phyloP scores from a whole-genome alignment of 92 coral and sea anemone genomes.

The Zoanthus gigantus region DNA sequence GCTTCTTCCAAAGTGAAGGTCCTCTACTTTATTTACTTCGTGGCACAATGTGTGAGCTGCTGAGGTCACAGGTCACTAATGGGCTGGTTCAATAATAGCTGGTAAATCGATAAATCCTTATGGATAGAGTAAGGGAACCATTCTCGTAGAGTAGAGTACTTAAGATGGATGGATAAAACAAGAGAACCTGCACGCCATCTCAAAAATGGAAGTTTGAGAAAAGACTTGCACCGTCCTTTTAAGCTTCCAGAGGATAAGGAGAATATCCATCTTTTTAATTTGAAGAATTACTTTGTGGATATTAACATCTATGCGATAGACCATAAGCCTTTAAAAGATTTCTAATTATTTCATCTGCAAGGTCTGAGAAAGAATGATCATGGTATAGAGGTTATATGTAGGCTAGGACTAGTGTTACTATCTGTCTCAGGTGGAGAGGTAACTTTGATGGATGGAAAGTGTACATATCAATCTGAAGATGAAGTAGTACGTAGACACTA shows the following conservation, averaged over 20 bases:
- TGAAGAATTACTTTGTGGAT: too few species aligned
- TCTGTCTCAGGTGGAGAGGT: too few species aligned
- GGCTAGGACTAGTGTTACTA: too few species aligned
- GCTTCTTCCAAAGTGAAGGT: constrained; percentile 57
- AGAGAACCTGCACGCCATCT: constrained; percentile 29
- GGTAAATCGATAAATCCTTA: too few species aligned
- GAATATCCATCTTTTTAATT: background rate
- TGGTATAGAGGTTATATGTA: background rate
- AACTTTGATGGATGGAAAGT: too few species aligned
- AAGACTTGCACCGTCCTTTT: background rate
- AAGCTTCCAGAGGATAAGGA: background rate
- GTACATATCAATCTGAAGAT: too few species aligned
- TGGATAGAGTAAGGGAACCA: background rate
- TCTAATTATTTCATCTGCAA: constrained; percentile 54
- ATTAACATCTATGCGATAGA: background rate
- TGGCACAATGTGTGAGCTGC: constrained; percentile 37
- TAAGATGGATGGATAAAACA: constrained; percentile 13
- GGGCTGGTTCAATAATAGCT: too few species aligned
- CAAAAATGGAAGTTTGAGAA: constrained; percentile 41
- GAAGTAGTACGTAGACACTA: too few species aligned
- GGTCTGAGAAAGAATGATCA: constrained; percentile 32
- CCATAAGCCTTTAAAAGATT: constrained; percentile 54
- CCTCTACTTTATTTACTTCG: constrained; percentile 54
- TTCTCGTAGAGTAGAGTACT: too few species aligned
- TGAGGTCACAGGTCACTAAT: too few species aligned